Conservation (phyloP, 2,797 vertebrate species). For the Cossypha dichroa region DNA sequence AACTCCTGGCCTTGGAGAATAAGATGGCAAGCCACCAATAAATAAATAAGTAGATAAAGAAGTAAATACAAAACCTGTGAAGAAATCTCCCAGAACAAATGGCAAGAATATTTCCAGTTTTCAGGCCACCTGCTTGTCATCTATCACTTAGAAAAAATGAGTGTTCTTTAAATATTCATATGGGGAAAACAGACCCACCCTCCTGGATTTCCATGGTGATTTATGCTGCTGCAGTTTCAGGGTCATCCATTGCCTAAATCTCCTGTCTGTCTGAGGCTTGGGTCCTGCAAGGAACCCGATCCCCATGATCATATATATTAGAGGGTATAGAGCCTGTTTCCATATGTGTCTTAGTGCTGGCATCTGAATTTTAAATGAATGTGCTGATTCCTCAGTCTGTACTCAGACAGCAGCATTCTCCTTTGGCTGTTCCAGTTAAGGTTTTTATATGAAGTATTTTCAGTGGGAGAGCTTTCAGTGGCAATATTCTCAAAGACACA, state of each 20-base stretch:
- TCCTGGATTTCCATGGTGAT: constrained; percentile 47
- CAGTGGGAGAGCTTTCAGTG: constrained; percentile 12
- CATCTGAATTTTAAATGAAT: constrained; percentile 60
- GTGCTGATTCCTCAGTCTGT: constrained; percentile 42
- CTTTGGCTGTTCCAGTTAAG: not conserved
- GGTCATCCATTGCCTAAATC: constrained; percentile 60
- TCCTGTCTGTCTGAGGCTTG: constrained; percentile 39
- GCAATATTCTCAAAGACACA: constrained; percentile 18
- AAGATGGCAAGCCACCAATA: constrained; percentile 58
- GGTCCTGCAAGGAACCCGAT: constrained; percentile 51
- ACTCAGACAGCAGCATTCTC: not conserved
- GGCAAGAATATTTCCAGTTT: constrained; percentile 46
- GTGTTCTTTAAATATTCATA: constrained; percentile 56
- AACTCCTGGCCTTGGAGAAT: constrained; percentile 47
- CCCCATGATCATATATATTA: constrained; percentile 52
- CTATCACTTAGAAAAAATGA: constrained; percentile 59
- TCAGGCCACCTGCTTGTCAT: constrained; percentile 66
- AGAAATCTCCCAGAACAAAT: constrained; percentile 56
- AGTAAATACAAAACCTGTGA: constrained; percentile 53
- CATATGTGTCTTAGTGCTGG: constrained; percentile 41
- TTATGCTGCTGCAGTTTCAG: constrained; percentile 52
- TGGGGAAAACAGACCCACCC: constrained; percentile 51
- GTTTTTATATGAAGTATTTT: not conserved
- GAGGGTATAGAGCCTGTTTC: constrained; percentile 30
- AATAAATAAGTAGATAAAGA: constrained; percentile 66